These are phyloP conservation scores for Scolopax mira DNA, from an alignment of 2,113 vertebrate genomes.

Conservation along the genomic window DNA sequence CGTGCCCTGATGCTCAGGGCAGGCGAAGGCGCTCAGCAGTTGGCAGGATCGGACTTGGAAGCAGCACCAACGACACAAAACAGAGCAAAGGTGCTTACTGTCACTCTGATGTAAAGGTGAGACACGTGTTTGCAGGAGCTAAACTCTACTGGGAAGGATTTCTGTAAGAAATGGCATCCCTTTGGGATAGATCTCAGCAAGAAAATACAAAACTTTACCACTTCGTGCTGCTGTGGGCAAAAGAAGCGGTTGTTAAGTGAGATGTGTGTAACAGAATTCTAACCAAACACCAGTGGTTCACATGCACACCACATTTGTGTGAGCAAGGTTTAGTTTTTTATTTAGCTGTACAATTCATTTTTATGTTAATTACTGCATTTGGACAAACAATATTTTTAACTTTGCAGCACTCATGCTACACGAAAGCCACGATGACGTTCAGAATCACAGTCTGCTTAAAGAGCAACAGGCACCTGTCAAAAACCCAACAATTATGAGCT, in stretches of 20 bases:
- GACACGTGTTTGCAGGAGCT: not conserved
- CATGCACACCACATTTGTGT: not conserved
- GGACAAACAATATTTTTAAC: not conserved
- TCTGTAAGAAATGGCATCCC: not conserved
- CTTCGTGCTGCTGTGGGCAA: not conserved
- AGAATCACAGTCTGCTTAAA: not conserved
- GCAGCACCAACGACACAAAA: not conserved
- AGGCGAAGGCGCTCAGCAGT: not conserved
- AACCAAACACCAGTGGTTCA: not conserved
- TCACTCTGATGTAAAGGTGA: not conserved
- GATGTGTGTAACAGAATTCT: not conserved
- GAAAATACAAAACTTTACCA: conserved; percentile 9
- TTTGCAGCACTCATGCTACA: accelerated
- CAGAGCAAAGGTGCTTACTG: not conserved
- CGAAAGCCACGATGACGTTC: not conserved
- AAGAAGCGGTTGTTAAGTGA: not conserved
- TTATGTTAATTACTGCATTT: not conserved
- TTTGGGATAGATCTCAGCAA: not conserved
- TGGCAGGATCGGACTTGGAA: not conserved
- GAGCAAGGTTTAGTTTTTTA: not conserved
- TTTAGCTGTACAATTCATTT: not conserved
- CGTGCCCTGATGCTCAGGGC: not conserved
- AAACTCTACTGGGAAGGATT: not conserved
- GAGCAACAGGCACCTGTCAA: not conserved
- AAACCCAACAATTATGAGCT: not conserved